Base-by-base conservation (phyloP, 2,888 invertebrate species). In the Macroteleia sp. region DNA sequence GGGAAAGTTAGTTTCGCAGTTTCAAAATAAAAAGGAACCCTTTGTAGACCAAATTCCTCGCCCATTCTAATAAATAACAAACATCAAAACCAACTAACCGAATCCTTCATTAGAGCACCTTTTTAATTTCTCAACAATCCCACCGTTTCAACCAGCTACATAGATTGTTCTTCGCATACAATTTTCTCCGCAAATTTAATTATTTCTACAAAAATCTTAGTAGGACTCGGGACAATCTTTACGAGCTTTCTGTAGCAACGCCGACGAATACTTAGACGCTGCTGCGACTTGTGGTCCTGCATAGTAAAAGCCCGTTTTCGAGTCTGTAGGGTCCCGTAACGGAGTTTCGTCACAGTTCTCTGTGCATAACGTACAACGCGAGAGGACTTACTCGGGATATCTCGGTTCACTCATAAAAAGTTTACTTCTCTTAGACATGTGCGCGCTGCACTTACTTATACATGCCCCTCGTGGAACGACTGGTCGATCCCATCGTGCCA, bases 291-390 rank as follows among this genome's bases (percentile, higher is more conserved):
- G 81, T 69, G 84, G 83, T 77, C 77, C 73, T 84, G 83, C 84
- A 81, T 81, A 81, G 83, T 79, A 82, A 86, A 81, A 80, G 54
- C 71, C 34, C 64, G 57, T 44, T 69, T 59, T 54, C 52, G 42
- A 78, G 62, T 64, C 85, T 85, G 84, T 66, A 62, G 85, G 84
- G 85, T 81, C 80, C 83, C 76, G 84, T 88, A 88, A 88, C 86
- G 79, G 85, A 88, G 88, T 89, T 88, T 88, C 87, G 89, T 90
- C 88, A 88, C 85, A 81, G 85, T 87, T 87, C 89, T 90, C 88
- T 88, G 88, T 89, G 88, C 89, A 90, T 89, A 87, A 64, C 80
- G 78, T 76, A 90, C 85, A 81, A 86, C 76, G 81, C 70, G 64
- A 59, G 39, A 62, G 28, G 32, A 41, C 52, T 59, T 36, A 10